Evolutionary conservation across 1,140 invertebrate species (phyloP), one percentile per base, ranked within the genome.

Genomic region (Cyrtorhinus lividipennis): DNA sequence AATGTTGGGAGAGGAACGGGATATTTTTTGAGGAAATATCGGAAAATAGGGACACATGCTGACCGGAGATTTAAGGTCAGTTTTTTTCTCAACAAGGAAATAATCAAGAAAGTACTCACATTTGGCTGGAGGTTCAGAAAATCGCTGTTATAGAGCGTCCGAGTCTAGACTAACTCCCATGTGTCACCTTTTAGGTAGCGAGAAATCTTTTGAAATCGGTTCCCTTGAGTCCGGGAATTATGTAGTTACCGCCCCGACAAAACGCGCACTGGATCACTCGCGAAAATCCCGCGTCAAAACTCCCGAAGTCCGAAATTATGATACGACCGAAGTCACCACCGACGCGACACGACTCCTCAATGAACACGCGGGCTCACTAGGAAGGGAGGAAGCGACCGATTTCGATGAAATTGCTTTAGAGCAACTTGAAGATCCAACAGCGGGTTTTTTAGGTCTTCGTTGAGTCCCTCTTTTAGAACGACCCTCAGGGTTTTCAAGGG

Each of bases 261-360:
- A 53, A 53, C 48, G 48, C 48, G 48, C 48, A 53, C 48, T 53
- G 8, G 10, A 53, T n/a, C 48, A 53, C 48, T 53, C 48, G 48
- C 48, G 48, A 53, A 53, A n/a, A n/a, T n/a, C n/a, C n/a, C n/a
- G n/a, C n/a, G n/a, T n/a, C n/a, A n/a, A n/a, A n/a, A n/a, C n/a
- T n/a, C n/a, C n/a, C n/a, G n/a, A n/a, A n/a, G n/a, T n/a, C n/a
- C n/a, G n/a, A n/a, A n/a, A n/a, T n/a, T n/a, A n/a, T n/a, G n/a
- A n/a, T n/a, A n/a, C n/a, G n/a, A n/a, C n/a, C n/a, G n/a, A n/a
- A n/a, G n/a, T n/a, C n/a, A n/a, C n/a, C n/a, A n/a, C n/a, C n/a
- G n/a, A n/a, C n/a, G n/a, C n/a, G n/a, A n/a, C n/a, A n/a, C n/a
- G n/a, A n/a, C n/a, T n/a, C n/a, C n/a, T n/a, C n/a, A n/a, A n/a